Percentiles rank a stretch among this genome's conserved stretches.
phyloP scores from a whole-genome alignment of 2,797 vertebrate genomes.

The Taenioides sp. region DNA sequence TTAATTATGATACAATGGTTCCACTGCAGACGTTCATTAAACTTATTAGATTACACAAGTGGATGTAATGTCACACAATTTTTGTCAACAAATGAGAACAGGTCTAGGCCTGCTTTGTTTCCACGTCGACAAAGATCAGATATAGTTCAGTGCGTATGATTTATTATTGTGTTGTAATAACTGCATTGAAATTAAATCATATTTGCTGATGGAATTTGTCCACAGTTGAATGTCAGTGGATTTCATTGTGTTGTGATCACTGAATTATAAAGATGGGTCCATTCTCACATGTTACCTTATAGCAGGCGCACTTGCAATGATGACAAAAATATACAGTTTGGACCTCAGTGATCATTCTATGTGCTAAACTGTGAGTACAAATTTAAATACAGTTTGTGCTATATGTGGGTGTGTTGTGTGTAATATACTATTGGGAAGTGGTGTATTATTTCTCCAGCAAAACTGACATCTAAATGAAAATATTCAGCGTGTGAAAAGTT shows the following conservation, averaged over 20 bases:
- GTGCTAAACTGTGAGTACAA: too few species aligned
- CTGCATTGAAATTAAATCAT: not conserved
- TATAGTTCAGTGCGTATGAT: not conserved
- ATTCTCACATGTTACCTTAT: too few species aligned
- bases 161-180: not conserved
- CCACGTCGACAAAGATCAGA: not conserved
- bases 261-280: not conserved
- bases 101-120: not conserved
- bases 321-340: too few species aligned
- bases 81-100: conserved; percentile 1
- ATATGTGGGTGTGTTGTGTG: too few species aligned
- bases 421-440: too few species aligned
- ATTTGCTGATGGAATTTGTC: not conserved
- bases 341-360: too few species aligned
- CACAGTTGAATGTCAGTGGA: not conserved
- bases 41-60: conserved; percentile 2
- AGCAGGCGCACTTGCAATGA: too few species aligned
- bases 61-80: not conserved
- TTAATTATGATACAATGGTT: conserved; percentile 29
- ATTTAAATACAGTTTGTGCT: too few species aligned
- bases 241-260: not conserved
- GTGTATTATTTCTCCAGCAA: too few species aligned
- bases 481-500: too few species aligned
- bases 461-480: too few species aligned
- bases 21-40: conserved; percentile 29